Percentiles rank a stretch among this genome's conserved stretches.
Conservation (phyloP, 2,888 invertebrate species). For the Choreutis nemorana region DNA sequence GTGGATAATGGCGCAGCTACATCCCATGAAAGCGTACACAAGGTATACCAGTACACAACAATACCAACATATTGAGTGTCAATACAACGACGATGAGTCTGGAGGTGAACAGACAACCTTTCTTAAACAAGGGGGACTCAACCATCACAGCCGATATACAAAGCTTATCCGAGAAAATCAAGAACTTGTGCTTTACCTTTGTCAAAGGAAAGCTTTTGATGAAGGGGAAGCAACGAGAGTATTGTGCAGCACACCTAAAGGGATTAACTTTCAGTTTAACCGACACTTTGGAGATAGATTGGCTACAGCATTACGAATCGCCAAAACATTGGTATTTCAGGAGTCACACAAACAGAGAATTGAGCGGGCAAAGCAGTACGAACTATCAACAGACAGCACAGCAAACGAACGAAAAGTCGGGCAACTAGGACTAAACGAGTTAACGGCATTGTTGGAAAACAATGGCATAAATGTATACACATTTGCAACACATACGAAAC, state of each 20-base stretch:
- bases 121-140: too few relatives aligned
- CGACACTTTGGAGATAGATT: constrained; percentile 9
- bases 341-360: constrained; percentile 6
- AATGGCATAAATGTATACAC: too few relatives aligned
- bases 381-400: too few relatives aligned
- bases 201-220: constrained; percentile 11
- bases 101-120: too few relatives aligned
- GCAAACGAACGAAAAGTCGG: too few relatives aligned
- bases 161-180: constrained; percentile 1
- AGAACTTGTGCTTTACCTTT: constrained; percentile 7
- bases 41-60: too few relatives aligned
- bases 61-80: too few relatives aligned
- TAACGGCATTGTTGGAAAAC: too few relatives aligned
- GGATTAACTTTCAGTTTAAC: constrained; percentile 12
- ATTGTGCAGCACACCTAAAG: constrained; percentile 10
- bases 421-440: too few relatives aligned
- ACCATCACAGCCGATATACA: too few relatives aligned
- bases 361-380: constrained; percentile 5
- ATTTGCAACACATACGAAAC: too few relatives aligned
- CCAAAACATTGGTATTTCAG: constrained; percentile 12
- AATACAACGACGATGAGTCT: too few relatives aligned
- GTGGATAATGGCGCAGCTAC: not conserved
- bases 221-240: constrained; percentile 10
- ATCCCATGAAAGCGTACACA: constrained; percentile 4
- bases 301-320: constrained; percentile 9